phyloP scores from a whole-genome alignment of 2,113 vertebrate genomes.

The Brachyhypopomus gauderio region DNA sequence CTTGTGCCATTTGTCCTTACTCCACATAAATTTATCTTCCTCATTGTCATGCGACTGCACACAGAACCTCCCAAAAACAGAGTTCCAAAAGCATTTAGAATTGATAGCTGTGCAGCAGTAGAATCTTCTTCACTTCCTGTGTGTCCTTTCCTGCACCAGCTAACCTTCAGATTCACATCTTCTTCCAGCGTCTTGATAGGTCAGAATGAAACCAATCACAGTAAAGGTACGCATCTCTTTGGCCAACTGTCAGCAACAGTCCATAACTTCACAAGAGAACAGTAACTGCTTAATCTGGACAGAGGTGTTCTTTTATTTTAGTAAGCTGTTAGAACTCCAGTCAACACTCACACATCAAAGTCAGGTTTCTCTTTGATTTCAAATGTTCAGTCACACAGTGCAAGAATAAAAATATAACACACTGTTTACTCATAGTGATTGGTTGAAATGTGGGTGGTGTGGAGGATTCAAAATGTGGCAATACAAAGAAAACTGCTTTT shows the following conservation, averaged over 20 bases:
- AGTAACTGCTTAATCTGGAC: constrained; percentile 15
- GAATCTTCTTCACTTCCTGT: not conserved
- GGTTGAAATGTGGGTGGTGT: not conserved
- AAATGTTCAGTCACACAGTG: constrained; percentile 30
- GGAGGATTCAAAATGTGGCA: not conserved
- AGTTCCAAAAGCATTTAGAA: not conserved
- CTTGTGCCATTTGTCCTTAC: not conserved
- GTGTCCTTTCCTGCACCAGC: not conserved
- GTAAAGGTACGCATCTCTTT: not conserved
- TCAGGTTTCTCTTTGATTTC: constrained; percentile 41
- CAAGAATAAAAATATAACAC: constrained; percentile 26
- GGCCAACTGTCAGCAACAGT: not conserved
- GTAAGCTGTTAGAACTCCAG: constrained; percentile 32
- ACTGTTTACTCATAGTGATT: constrained; percentile 13
- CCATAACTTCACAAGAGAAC: not conserved
- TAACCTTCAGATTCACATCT: not conserved
- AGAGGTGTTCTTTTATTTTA: constrained; percentile 25
- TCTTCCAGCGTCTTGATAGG: not conserved
- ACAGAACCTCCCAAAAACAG: not conserved
- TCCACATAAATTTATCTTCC: not conserved
- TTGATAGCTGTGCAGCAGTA: not conserved
- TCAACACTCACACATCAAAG: constrained; percentile 41
- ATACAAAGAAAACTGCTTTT: not conserved
- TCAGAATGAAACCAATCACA: constrained; percentile 2
- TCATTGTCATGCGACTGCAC: constrained; percentile 19